phyloP scores from a whole-genome alignment of 2,797 vertebrate species.

The Percopsis omiscomaycus region DNA sequence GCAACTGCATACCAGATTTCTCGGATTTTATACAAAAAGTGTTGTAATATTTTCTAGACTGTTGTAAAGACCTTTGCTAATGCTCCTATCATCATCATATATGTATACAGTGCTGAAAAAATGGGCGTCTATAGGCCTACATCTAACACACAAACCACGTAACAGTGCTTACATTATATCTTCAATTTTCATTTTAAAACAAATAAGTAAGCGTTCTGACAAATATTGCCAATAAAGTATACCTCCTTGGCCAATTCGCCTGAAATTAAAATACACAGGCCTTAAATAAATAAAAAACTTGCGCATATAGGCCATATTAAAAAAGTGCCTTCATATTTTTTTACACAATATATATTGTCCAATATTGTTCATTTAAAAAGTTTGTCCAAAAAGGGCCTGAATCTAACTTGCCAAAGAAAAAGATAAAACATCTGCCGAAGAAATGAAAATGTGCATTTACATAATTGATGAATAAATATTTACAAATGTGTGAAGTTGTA shows the following conservation, averaged over 20 bases:
- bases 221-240: slow-evolving; percentile 98
- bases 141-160: slow-evolving; percentile 74
- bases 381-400: slow-evolving; percentile 39
- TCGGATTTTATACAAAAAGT: slow-evolving; percentile 76
- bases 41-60: slow-evolving; percentile 62
- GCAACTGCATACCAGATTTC: slow-evolving; percentile 69
- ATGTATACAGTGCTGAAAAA: slow-evolving; percentile 94
- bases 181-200: slow-evolving; percentile 76
- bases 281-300: slow-evolving; percentile 93
- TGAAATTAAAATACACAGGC: slow-evolving; percentile 82
- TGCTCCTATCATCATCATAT: slow-evolving; percentile 76
- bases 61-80: slow-evolving; percentile 71
- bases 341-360: slow-evolving; percentile 52
- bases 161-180: slow-evolving; percentile 81
- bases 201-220: slow-evolving; percentile 83
- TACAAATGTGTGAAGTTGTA: slow-evolving; percentile 63
- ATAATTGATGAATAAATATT: slow-evolving; percentile 53
- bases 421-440: slow-evolving; percentile 40
- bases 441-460: slow-evolving; percentile 57
- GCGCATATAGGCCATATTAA: slow-evolving; percentile 84
- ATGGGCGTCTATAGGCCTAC: slow-evolving; percentile 76
- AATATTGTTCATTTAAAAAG: slow-evolving; percentile 54
- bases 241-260: slow-evolving; percentile 77
- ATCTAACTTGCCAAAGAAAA: slow-evolving; percentile 49
- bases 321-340: slow-evolving; percentile 95